Conservation (phyloP, 2,888 invertebrate genomes). For the Xanthorhoe spadicearia region DNA sequence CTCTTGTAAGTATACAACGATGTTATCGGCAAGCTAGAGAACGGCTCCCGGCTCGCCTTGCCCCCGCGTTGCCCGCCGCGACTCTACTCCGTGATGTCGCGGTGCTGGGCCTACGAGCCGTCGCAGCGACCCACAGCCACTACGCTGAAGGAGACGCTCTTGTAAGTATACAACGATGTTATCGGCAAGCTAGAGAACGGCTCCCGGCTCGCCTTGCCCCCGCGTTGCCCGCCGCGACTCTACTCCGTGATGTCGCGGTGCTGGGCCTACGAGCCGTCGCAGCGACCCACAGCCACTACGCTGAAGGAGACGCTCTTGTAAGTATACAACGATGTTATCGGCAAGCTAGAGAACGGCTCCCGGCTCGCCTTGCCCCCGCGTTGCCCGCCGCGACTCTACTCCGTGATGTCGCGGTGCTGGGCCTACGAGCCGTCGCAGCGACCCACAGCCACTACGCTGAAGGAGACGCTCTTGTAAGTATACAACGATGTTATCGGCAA, state of each 20-base stretch:
- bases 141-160: slow-evolving; percentile 94
- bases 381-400: slow-evolving; percentile 97
- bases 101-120: slow-evolving; percentile 99
- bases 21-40: slow-evolving; percentile 95
- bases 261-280: slow-evolving; percentile 98
- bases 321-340: slow-evolving; percentile 97
- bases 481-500: slow-evolving; percentile 95
- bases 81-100: slow-evolving; percentile 97
- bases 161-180: slow-evolving; percentile 97
- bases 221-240: slow-evolving; percentile 95
- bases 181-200: slow-evolving; percentile 96
- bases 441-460: slow-evolving; percentile 95
- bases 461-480: slow-evolving; percentile 93
- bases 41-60: slow-evolving; percentile 96
- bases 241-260: slow-evolving; percentile 98
- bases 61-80: slow-evolving; percentile 97
- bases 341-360: slow-evolving; percentile 88
- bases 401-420: slow-evolving; percentile 98
- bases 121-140: slow-evolving; percentile 96
- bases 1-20: slow-evolving; percentile 96
- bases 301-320: slow-evolving; percentile 95
- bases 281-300: slow-evolving; percentile 95
- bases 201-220: slow-evolving; percentile 95
- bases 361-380: slow-evolving; percentile 94
- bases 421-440: slow-evolving; percentile 97